Conservation (phyloP, 2,888 invertebrate species). For the Leptinotarsa juncta region DNA sequence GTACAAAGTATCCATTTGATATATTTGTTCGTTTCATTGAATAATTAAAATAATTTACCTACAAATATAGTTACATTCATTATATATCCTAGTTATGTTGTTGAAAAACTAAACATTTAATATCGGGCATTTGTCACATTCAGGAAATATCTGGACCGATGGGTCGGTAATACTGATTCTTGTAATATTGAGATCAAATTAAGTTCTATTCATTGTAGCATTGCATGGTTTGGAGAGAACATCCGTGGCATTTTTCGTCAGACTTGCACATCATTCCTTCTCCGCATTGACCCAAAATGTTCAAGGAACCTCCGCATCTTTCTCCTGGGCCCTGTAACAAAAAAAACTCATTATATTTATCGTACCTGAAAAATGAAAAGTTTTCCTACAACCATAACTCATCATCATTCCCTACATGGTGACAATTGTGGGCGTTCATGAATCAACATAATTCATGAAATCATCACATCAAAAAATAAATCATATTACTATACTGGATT, state of each 20-base stretch:
- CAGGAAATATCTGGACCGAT: conserved; percentile 31
- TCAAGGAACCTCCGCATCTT: conserved; percentile 59
- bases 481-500: too few species aligned
- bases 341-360: conserved; percentile 4
- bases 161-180: conserved; percentile 50
- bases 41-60: conserved; percentile 39
- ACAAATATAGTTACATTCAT: conserved; percentile 40
- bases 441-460: too few species aligned
- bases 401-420: too few species aligned
- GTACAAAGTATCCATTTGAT: conserved; percentile 43
- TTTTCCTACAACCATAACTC: too few species aligned
- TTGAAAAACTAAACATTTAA: conserved; percentile 35
- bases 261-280: conserved; percentile 60
- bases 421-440: too few species aligned
- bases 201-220: conserved; percentile 48
- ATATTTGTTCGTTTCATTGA: conserved; percentile 39
- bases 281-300: conserved; percentile 59
- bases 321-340: conserved; percentile 61
- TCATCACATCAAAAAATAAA: too few species aligned
- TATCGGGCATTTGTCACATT: conserved; percentile 29
- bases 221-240: conserved; percentile 57
- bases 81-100: conserved; percentile 36
- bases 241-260: conserved; percentile 63
- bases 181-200: conserved; percentile 47
- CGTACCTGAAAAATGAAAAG: too few species aligned